Conservation (phyloP, 2,113 vertebrate genomes). For the Pantherophis guttatus region DNA sequence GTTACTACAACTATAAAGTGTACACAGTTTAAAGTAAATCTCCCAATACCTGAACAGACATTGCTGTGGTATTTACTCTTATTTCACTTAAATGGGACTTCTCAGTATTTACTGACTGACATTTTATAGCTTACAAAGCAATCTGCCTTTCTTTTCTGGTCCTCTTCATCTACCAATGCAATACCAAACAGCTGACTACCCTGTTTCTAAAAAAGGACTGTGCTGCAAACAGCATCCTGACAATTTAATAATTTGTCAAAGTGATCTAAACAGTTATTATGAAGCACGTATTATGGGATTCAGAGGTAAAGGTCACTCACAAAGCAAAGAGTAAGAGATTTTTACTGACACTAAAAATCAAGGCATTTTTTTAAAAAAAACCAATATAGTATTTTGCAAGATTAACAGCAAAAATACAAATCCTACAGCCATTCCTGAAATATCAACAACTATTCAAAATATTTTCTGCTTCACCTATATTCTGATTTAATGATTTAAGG, state of each 20-base stretch:
- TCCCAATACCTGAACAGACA: slow-evolving; percentile 44
- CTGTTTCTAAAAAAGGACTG: slow-evolving; percentile 70
- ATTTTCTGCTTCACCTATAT: neutral
- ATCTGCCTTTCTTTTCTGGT: slow-evolving; percentile 48
- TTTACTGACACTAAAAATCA: slow-evolving; percentile 60
- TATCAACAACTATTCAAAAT: neutral
- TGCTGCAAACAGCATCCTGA: slow-evolving; percentile 58
- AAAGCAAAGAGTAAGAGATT: slow-evolving; percentile 39
- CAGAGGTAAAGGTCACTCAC: slow-evolving; percentile 66
- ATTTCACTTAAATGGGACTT: slow-evolving; percentile 51
- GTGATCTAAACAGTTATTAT: slow-evolving; percentile 60
- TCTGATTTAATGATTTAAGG: rapidly evolving
- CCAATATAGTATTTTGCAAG: slow-evolving; percentile 17
- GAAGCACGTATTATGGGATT: slow-evolving; percentile 61
- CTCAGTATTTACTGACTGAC: slow-evolving; percentile 58
- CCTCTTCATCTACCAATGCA: slow-evolving; percentile 49
- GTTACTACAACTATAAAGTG: slow-evolving; percentile 30
- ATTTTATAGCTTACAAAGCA: slow-evolving; percentile 71
- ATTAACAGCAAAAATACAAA: slow-evolving; percentile 42
- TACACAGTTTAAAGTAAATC: slow-evolving; percentile 55
- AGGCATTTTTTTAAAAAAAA: slow-evolving; percentile 53
- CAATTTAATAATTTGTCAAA: slow-evolving; percentile 74
- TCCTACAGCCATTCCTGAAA: neutral
- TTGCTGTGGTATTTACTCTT: slow-evolving; percentile 58
- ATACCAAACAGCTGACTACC: slow-evolving; percentile 68